Percentiles rank a stretch among this genome's conserved stretches.
Evolutionary conservation across 1,140 invertebrate genomes (phyloP).

Genomic region (Saccostrea cuccullata): DNA sequence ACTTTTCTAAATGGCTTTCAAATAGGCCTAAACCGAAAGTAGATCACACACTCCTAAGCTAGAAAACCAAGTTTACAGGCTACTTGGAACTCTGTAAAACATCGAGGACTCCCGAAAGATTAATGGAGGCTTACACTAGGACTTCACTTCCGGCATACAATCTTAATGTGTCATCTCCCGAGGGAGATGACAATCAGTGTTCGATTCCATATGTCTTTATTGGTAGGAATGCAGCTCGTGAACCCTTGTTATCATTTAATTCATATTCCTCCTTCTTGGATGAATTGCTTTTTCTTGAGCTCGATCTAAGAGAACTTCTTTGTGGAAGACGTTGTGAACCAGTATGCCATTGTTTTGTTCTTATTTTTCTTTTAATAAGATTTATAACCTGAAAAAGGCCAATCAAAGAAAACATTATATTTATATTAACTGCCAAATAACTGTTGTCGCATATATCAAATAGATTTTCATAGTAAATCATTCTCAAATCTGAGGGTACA

Average conservation of each 20-base stretch:
- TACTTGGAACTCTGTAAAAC: too few species aligned
- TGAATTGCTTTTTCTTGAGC: not conserved
- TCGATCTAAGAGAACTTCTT: not conserved
- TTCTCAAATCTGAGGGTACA: not conserved
- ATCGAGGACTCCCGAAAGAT: too few species aligned
- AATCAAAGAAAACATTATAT: not conserved
- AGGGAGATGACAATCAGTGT: too few species aligned
- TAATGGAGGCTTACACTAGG: too few species aligned
- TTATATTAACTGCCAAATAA: not conserved
- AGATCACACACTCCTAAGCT: too few species aligned
- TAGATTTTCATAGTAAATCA: not conserved
- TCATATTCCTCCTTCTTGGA: not conserved
- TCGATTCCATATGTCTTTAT: not conserved
- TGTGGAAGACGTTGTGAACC: not conserved
- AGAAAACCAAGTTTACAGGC: too few species aligned
- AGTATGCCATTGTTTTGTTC: not conserved
- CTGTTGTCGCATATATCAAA: not conserved
- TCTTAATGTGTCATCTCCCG: too few species aligned
- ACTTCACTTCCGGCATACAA: too few species aligned
- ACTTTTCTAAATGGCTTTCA: too few species aligned
- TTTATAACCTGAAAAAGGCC: not conserved
- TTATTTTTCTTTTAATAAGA: not conserved
- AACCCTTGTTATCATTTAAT: not conserved
- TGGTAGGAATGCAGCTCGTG: not conserved
- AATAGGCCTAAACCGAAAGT: too few species aligned